These are phyloP conservation scores for Lasioglossum villosulum DNA, from an alignment of 2,888 invertebrate genomes.

Conservation along the genomic window DNA sequence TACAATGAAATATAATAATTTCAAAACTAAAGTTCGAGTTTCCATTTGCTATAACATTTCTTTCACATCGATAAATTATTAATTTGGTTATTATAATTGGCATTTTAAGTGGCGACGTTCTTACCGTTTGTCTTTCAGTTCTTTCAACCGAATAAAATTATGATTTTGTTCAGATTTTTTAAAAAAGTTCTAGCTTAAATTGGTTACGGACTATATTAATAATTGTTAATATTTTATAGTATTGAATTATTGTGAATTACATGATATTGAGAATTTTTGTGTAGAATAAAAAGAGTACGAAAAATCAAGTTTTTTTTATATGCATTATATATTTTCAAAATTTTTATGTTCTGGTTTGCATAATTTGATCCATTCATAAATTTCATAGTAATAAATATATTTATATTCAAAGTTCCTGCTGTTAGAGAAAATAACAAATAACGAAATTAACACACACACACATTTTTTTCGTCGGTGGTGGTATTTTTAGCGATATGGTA, in stretches of 20 bases:
- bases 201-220: background rate
- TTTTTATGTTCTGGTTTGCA: background rate
- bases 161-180: background rate
- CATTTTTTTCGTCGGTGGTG: too few relatives aligned
- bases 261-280: background rate
- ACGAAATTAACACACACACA: too few relatives aligned
- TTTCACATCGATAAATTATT: background rate
- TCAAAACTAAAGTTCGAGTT: background rate
- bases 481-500: too few relatives aligned
- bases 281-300: background rate
- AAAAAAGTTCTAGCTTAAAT: background rate
- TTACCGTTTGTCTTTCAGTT: background rate
- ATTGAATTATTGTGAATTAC: background rate
- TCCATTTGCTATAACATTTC: background rate
- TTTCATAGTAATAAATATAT: too few relatives aligned
- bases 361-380: too few relatives aligned
- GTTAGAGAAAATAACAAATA: too few relatives aligned
- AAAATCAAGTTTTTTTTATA: background rate
- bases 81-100: background rate
- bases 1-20: background rate
- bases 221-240: constrained; percentile 1
- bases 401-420: too few relatives aligned
- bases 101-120: background rate
- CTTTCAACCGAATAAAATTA: background rate
- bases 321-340: background rate